Base-by-base conservation (phyloP, 1,140 invertebrate genomes). In the Coenobita brevimanus region DNA sequence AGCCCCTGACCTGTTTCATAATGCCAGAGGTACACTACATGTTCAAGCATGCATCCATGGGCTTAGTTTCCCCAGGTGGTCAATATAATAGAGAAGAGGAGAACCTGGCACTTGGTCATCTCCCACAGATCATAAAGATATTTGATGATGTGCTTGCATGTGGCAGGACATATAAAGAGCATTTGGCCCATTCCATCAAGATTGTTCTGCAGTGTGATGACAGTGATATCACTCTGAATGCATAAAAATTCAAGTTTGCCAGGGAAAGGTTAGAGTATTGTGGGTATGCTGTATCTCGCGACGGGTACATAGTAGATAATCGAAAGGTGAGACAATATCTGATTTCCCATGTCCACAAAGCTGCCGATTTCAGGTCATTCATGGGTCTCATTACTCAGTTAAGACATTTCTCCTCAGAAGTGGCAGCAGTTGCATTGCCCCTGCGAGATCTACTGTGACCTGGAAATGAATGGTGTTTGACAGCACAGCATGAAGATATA, bases 1-100 rank as follows among this genome's bases (percentile, higher is more conserved):
- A 90, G 62, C 33, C 88, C 54, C 71, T 92, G 1, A 91, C 90
- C 3, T 91, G 91, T 1, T 92, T 92, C 75, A 90, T 91, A 36
- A 92, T 91, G 1, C 91, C 90, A 41, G 91, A 89, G 91, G 91
- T 89, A 0, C 41, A 89, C 17, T 86, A 43, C 62, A 79, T 80
- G 57, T 78, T 85, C 79, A 36, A 73, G 91, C 27, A 8, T 30
- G 64, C 46, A 90, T 90, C 89, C 83, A 89, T 24, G 89, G 84
- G 54, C 75, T 64, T 90, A 13, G 60, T 75, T 57, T 76, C 73
- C 0, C 67, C 90, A 13, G 91, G 91, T 24, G 91, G 92, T 46
- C 91, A 90, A 41, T 50, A 91, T 13, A 30, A 8, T 27, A 71
- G 86, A 90, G 84, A 82, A 27, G 91, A 91, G 89, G 89, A 17